Evolutionary conservation across 2,797 vertebrate species (phyloP).

Genomic region (Epinephelus awoara): DNA sequence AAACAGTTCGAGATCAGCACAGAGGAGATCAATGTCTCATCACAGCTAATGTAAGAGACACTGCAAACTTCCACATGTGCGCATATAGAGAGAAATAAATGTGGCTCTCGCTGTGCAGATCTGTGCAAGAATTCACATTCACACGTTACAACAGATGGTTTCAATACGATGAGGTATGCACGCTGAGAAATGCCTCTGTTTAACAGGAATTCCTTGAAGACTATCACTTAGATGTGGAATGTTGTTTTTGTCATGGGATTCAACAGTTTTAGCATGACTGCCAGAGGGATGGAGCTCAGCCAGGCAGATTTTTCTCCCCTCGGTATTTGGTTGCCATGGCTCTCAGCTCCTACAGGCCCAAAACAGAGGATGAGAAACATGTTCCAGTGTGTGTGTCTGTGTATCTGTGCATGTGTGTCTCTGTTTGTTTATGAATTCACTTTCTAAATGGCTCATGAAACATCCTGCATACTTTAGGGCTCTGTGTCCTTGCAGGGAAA

Average conservation of each 20-base stretch:
- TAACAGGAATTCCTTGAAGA: slow-evolving; percentile 81
- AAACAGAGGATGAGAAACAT: slow-evolving; percentile 79
- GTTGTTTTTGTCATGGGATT: slow-evolving; percentile 84
- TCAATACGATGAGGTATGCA: slow-evolving; percentile 74
- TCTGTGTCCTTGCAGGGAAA: slow-evolving; percentile 24
- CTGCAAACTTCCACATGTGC: slow-evolving; percentile 41
- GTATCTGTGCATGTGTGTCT: slow-evolving; percentile 48
- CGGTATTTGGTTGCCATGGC: slow-evolving; percentile 78
- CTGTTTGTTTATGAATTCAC: slow-evolving; percentile 65
- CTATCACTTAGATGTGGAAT: slow-evolving; percentile 81
- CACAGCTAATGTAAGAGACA: slow-evolving; percentile 10
- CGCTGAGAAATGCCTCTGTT: slow-evolving; percentile 76
- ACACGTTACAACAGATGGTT: slow-evolving; percentile 75
- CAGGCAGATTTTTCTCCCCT: slow-evolving; percentile 78
- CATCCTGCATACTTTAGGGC: slow-evolving; percentile 58
- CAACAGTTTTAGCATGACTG: slow-evolving; percentile 77
- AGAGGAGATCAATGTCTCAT: neutral
- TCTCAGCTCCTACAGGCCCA: slow-evolving; percentile 75
- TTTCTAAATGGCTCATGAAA: slow-evolving; percentile 68
- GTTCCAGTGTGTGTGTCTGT: slow-evolving; percentile 55
- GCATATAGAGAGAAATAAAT: slow-evolving; percentile 2
- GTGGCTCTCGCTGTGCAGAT: slow-evolving; percentile 29
- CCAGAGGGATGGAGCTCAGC: slow-evolving; percentile 78
- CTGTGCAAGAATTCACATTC: slow-evolving; percentile 61
- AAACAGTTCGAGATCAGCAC: neutral